These are phyloP conservation scores for Pediacus dermestoides DNA, from an alignment of 2,888 invertebrate genomes.

Conservation along the genomic window DNA sequence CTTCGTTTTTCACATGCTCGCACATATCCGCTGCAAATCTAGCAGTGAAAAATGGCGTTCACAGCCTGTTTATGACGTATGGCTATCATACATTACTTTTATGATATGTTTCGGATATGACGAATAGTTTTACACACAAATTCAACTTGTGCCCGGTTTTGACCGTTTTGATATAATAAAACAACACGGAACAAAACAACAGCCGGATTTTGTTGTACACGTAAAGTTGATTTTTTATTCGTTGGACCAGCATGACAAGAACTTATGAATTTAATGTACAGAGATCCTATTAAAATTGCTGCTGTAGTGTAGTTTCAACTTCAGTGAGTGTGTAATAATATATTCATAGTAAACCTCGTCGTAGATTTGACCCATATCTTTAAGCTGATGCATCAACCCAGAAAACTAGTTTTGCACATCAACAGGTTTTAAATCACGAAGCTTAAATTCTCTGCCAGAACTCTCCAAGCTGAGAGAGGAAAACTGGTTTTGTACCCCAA, in stretches of 20 bases:
- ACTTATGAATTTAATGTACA: too few relatives aligned
- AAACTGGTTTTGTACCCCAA: too few relatives aligned
- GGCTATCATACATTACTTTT: slow-evolving; percentile 25
- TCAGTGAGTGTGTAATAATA: too few relatives aligned
- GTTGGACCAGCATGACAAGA: too few relatives aligned
- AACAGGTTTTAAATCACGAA: slow-evolving; percentile 2
- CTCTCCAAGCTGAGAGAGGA: not conserved
- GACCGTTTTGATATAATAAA: too few relatives aligned
- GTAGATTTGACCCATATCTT: too few relatives aligned
- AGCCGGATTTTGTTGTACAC: too few relatives aligned
- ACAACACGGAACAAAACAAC: too few relatives aligned
- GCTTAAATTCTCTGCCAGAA: slow-evolving; percentile 1
- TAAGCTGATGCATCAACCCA: slow-evolving; percentile 1
- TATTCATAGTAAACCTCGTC: too few relatives aligned
- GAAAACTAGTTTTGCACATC: slow-evolving; percentile 2
- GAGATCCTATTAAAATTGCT: too few relatives aligned
- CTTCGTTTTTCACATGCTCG: slow-evolving; percentile 32
- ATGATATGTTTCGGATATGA: slow-evolving; percentile 19
- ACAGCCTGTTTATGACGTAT: slow-evolving; percentile 30
- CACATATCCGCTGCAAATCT: slow-evolving; percentile 29
- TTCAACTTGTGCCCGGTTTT: slow-evolving; percentile 6
- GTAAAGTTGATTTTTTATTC: too few relatives aligned
- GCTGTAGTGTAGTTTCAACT: too few relatives aligned
- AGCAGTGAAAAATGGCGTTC: slow-evolving; percentile 29
- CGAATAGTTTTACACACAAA: slow-evolving; percentile 10